Evolutionary conservation across 2,113 vertebrate species (phyloP).

Genomic region (Plotosus lineatus): DNA sequence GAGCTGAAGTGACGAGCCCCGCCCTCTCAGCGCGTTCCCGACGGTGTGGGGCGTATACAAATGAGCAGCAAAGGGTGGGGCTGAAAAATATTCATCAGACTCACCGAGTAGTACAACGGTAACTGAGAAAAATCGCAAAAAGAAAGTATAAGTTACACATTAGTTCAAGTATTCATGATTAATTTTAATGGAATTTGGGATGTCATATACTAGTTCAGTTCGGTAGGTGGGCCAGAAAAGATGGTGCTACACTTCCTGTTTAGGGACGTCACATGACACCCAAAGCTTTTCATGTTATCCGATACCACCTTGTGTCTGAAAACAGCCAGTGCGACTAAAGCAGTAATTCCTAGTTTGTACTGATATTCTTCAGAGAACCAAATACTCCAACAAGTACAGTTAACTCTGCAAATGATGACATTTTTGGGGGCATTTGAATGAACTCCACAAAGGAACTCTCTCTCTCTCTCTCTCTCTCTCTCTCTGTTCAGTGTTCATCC

Average conservation of each 20-base stretch:
- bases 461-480: no score
- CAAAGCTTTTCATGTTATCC: not conserved
- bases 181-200: no score
- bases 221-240: not conserved
- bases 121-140: not conserved
- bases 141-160: not conserved
- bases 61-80: not conserved
- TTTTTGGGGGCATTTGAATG: no score
- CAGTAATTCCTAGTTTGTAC: not conserved
- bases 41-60: conserved; percentile 20
- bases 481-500: no score
- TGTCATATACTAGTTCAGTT: not conserved
- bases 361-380: no score
- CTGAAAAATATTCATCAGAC: not conserved
- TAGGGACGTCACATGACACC: not conserved
- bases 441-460: no score
- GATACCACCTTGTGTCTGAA: conserved; percentile 22
- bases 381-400: no score
- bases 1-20: conserved; percentile 25
- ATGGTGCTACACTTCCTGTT: not conserved
- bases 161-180: not conserved
- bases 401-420: no score
- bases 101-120: no score
- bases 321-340: not conserved
- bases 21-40: conserved; percentile 24